These are phyloP conservation scores for Candidula unifasciata DNA, from an alignment of 2,888 invertebrate genomes.

Conservation along the genomic window DNA sequence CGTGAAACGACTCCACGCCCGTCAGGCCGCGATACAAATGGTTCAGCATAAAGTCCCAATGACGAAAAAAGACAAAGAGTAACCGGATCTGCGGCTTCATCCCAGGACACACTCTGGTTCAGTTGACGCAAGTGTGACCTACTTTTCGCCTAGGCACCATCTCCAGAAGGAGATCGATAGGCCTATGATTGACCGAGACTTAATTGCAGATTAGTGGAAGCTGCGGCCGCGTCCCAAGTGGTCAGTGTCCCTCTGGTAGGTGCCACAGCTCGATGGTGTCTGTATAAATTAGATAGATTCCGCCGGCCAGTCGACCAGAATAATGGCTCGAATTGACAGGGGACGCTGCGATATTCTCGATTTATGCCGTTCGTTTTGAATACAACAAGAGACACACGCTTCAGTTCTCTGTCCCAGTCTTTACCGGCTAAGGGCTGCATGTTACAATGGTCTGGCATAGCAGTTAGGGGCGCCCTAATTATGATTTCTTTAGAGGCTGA, in stretches of 20 bases:
- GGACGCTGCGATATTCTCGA: background rate
- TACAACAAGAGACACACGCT: no score
- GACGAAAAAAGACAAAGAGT: no score
- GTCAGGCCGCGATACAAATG: no score
- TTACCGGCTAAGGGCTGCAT: no score
- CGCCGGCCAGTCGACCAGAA: constrained; percentile 15
- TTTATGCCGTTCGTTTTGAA: background rate
- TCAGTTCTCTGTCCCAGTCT: no score
- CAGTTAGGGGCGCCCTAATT: no score
- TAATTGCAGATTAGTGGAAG: constrained; percentile 36
- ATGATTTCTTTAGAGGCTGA: no score
- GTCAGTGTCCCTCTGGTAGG: constrained; percentile 6
- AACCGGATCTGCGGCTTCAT: no score
- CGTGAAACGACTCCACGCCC: no score
- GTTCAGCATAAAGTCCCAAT: no score
- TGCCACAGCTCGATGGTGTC: constrained; percentile 12
- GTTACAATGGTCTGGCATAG: no score
- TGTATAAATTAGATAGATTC: constrained; percentile 38
- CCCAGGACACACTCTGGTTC: no score
- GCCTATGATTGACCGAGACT: constrained; percentile 30
- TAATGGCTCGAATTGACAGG: constrained; percentile 23
- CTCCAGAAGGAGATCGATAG: constrained; percentile 6
- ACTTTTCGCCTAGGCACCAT: background rate
- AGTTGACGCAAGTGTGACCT: background rate
- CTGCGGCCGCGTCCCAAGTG: background rate